Conservation (phyloP, 2,113 vertebrate species). For the Pelecanus crispus region DNA sequence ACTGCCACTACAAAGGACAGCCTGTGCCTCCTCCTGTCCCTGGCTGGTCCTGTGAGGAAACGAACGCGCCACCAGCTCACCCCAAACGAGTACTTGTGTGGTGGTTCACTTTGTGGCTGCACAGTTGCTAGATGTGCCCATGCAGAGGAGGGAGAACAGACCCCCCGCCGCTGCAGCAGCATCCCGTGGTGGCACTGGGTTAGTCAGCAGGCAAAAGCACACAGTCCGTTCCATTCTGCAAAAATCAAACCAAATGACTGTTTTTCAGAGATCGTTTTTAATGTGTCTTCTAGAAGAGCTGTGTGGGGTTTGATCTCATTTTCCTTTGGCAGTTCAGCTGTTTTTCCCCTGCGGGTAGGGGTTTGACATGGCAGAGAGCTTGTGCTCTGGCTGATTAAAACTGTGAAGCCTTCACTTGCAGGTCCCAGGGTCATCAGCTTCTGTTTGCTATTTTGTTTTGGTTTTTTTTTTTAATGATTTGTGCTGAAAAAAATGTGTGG, state of each 20-base stretch:
- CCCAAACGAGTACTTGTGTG: neutral
- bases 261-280: neutral
- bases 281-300: neutral
- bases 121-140: neutral
- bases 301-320: neutral
- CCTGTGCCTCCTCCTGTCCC: neutral
- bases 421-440: neutral
- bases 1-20: neutral
- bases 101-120: neutral
- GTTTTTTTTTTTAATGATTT: neutral
- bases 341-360: neutral
- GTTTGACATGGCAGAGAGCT: neutral
- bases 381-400: neutral
- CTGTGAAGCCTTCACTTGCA: neutral
- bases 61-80: neutral
- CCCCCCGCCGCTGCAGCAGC: neutral
- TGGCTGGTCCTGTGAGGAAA: neutral
- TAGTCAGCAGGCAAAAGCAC: neutral
- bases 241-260: neutral
- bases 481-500: neutral
- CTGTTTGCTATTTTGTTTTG: neutral
- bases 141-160: neutral
- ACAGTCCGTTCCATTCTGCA: neutral
- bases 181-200: rapidly evolving
- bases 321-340: neutral